Evolutionary conservation across 2,888 invertebrate species (phyloP), one percentile per base, ranked within the genome.

Genomic region (Heliothis peltigera): DNA sequence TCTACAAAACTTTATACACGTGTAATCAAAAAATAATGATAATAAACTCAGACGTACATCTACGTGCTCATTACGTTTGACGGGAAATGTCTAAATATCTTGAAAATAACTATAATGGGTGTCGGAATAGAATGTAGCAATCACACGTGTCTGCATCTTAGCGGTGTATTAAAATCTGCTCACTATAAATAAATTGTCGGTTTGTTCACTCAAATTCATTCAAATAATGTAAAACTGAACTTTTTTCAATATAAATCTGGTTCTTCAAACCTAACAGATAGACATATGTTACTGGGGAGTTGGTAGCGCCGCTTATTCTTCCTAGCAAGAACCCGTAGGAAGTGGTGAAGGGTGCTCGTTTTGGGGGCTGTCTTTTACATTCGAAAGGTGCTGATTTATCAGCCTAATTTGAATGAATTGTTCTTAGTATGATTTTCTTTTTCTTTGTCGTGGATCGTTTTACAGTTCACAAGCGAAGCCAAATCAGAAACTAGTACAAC

Each of bases 111-210:
- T n/a, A 47, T 32, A 46, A 63, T 70, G 42, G 64, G 25, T 35
- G 6, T 10, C n/a, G 18, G 5, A 56, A 69, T 55, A 63, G 49
- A 51, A 64, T 43, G 47, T 17, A 17, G 47, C 52, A 70, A 70
- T 70, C 64, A 39, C 18, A 28, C 3, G 4, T 55, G 39, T 39
- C 15, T 39, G 39, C 32, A 5, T 56, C 25, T 52, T 21, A 10
- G 63, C 15, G 25, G 18, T 15, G 35, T 42, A 15, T 68, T 35
- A 25, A 21, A 35, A 25, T n/a, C 4, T 19, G 32, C 15, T 39
- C 15, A n/a, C 18, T 0, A 19, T 0, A 42, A 10, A 25, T 17
- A 6, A 46, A 10, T 4, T 32, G 39, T 52, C 8, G 6, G 39
- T 12, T 7, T n/a, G 60, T 63, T 25, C 25, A 25, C 6, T 25